Evolutionary conservation across 2,797 vertebrate genomes (phyloP), one percentile per base, ranked within the genome.

Genomic region (Pampus argenteus): DNA sequence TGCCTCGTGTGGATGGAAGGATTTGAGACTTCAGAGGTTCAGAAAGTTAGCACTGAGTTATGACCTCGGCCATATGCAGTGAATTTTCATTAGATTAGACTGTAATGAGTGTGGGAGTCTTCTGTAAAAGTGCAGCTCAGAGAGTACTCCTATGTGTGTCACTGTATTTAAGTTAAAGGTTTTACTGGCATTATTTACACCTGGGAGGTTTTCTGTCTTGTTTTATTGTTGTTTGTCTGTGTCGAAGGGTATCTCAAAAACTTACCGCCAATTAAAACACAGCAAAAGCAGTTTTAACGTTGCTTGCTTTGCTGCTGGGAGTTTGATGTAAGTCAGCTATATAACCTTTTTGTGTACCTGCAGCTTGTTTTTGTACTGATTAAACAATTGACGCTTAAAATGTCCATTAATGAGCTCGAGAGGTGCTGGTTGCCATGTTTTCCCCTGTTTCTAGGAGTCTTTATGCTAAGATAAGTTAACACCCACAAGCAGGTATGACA

Each of bases 1-100:
- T 76, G 65, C 25, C 34, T 68, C 11, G 20, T 56, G 69, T 66
- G 60, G 38, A 85, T 28, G 48, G 55, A 76, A 42, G 62, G 78
- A 48, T 55, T 54, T 56, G 60, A 48, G 78, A 49, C 38, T 22
- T 22, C 10, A 55, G 40, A 38, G 50, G 15, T 50, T 72, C 36
- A 76, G 40, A 69, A 47, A 26, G 29, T n/a, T n/a, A 67, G 56
- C 5, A 47, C 55, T 55, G 60, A 74, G 63, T 74, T 67, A 69
- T 63, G 76, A 74, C 74, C 65, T 66, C 14, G 55, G 55, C 70
- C 56, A 62, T 58, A 49, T 29, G 74, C 14, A 6, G 55, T 54
- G 68, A 78, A 64, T 83, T 82, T 8, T 51, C 20, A 38, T 55
- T 36, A 26, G 50, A 78, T 75, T 75, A 70, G 56, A 36, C 34